A percentile compares a stretch with the other conserved stretches of the same genome.
These are phyloP conservation scores for Vombatus ursinus DNA, from an alignment of 2,113 vertebrate genomes.

Conservation along the genomic window DNA sequence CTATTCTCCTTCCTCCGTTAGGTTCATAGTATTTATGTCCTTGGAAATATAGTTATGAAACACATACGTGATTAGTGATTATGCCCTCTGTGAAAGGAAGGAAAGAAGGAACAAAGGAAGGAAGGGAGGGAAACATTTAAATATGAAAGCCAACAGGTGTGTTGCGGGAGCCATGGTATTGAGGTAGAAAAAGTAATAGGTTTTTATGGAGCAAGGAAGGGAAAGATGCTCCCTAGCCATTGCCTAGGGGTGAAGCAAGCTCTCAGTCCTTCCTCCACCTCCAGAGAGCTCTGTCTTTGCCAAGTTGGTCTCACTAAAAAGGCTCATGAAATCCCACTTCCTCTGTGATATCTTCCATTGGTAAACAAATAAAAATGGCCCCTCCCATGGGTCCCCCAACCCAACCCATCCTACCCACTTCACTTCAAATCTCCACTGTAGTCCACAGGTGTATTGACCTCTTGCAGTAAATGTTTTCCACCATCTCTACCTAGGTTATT, in stretches of 20 bases:
- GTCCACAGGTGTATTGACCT: not conserved
- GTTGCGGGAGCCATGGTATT: not conserved
- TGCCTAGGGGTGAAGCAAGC: not conserved
- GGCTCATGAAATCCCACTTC: not conserved
- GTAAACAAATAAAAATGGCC: not conserved
- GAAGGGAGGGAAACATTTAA: not conserved
- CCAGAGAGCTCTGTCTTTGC: not conserved
- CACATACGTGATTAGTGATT: not conserved
- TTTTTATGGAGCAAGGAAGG: not conserved
- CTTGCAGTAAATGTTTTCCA: not conserved
- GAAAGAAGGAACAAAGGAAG: too few species aligned
- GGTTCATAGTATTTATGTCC: not conserved
- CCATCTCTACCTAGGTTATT: not conserved
- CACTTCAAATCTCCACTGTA: not conserved
- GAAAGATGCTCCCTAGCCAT: not conserved
- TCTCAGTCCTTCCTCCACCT: not conserved
- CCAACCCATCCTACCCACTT: not conserved
- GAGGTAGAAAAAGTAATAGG: not conserved
- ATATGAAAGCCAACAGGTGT: not conserved
- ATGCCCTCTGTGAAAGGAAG: not conserved
- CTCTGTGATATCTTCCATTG: not conserved
- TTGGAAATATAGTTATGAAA: not conserved
- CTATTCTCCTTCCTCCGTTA: not conserved
- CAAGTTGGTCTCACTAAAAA: not conserved
- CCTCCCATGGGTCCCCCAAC: not conserved